phyloP scores from a whole-genome alignment of 2,888 invertebrate genomes.

The Onthophagus sagittarius region DNA sequence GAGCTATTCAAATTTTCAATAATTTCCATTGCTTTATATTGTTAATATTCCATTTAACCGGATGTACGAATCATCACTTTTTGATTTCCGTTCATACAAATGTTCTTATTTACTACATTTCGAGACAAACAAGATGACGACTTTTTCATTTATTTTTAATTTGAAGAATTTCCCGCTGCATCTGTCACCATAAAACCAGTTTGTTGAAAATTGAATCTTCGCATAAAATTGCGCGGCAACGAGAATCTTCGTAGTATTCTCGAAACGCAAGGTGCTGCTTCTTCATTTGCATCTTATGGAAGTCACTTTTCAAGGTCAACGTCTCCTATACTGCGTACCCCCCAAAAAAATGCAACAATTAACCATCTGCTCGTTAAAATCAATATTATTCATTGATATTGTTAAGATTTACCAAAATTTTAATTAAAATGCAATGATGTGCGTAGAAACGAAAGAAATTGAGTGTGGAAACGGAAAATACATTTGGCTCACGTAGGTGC shows the following conservation, averaged over 20 bases:
- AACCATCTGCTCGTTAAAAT: conserved; percentile 16
- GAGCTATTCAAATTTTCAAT: too few relatives aligned
- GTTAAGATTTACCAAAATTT: background rate
- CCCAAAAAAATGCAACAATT: conserved; percentile 23
- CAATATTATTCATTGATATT: conserved; percentile 16
- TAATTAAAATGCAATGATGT: conserved; percentile 7
- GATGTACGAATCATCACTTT: too few relatives aligned
- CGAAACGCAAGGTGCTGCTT: conserved; percentile 8
- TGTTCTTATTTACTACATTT: too few relatives aligned
- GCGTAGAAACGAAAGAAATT: background rate
- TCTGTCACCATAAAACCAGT: background rate
- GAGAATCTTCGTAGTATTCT: background rate
- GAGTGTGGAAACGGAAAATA: conserved; percentile 34
- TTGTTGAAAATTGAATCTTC: background rate
- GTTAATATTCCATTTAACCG: too few relatives aligned
- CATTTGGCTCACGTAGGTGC: conserved; percentile 37
- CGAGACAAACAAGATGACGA: too few relatives aligned
- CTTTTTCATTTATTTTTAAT: background rate
- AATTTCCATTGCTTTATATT: too few relatives aligned
- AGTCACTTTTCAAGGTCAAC: background rate
- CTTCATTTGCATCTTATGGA: conserved; percentile 10
- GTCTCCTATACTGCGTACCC: too few relatives aligned
- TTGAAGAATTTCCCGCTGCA: background rate
- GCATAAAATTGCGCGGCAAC: background rate
- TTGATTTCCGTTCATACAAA: too few relatives aligned